Evolutionary conservation across 2,113 vertebrate genomes (phyloP).

Genomic region (Heloderma charlesbogerti): DNA sequence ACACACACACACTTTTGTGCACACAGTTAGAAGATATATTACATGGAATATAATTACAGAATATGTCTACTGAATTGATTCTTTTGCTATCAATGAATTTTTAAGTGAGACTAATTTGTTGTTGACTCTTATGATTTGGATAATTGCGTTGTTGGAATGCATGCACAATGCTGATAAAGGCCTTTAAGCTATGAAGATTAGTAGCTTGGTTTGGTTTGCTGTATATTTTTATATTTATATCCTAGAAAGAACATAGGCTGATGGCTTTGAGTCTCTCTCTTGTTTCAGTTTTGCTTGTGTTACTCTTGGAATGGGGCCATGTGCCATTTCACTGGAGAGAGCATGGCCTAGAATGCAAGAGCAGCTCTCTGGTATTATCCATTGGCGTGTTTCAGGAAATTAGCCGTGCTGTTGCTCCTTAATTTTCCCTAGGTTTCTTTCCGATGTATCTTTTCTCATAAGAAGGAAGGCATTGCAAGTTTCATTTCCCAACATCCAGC

Average conservation of each 20-base stretch:
- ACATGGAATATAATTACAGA: constrained; percentile 41
- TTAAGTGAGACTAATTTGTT: constrained; percentile 62
- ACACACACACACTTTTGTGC: not conserved
- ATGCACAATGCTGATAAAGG: constrained; percentile 52
- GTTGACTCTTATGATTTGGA: constrained; percentile 42
- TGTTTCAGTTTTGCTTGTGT: not conserved
- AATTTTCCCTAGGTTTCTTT: not conserved
- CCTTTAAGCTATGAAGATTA: constrained; percentile 43
- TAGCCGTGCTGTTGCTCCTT: not conserved
- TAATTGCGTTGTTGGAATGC: constrained; percentile 44
- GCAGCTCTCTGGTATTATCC: constrained; percentile 11
- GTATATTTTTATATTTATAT: not conserved
- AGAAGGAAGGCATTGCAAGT: constrained; percentile 25
- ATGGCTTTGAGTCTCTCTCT: constrained; percentile 19
- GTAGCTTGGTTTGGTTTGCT: constrained; percentile 43
- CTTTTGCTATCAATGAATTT: constrained; percentile 51
- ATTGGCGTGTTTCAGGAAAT: constrained; percentile 25
- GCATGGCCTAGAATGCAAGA: constrained; percentile 32
- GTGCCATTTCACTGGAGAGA: not conserved
- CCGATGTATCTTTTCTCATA: not conserved
- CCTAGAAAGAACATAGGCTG: constrained; percentile 8
- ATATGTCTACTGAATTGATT: constrained; percentile 42
- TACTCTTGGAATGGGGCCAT: constrained; percentile 17
- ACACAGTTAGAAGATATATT: constrained; percentile 23
- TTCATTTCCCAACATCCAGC: constrained; percentile 14